Evolutionary conservation across 2,113 vertebrate species (phyloP).

Genomic region (Holacanthus passer): DNA sequence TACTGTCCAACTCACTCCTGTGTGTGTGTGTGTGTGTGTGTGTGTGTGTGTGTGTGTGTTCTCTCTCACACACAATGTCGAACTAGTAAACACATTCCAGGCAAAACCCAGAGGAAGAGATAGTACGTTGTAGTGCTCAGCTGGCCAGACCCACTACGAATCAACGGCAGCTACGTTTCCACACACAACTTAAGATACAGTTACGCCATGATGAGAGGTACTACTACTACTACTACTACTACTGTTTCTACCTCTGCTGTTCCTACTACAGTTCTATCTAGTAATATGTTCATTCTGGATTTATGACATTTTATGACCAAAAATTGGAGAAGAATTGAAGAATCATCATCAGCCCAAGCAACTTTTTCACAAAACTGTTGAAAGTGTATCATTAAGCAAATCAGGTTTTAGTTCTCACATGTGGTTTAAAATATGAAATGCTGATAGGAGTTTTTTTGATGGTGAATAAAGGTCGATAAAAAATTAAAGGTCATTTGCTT

Average conservation of each 20-base stretch:
- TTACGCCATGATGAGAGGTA: conserved; percentile 38
- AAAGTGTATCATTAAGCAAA: neutral
- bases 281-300: neutral
- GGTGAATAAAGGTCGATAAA: neutral
- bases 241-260: conserved; percentile 1
- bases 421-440: neutral
- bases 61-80: conserved; percentile 17
- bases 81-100: conserved; percentile 78
- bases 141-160: conserved; percentile 37
- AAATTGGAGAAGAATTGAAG: neutral
- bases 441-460: neutral
- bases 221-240: conserved; percentile 27
- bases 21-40: conserved; percentile 21
- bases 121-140: conserved; percentile 36
- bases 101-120: conserved; percentile 71
- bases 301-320: conserved; percentile 9
- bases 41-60: conserved; percentile 13
- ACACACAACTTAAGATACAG: conserved; percentile 53
- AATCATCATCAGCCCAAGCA: neutral
- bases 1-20: conserved; percentile 38
- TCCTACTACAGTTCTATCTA: neutral
- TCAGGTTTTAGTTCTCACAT: neutral
- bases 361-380: neutral
- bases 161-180: conserved; percentile 42
- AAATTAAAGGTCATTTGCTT: neutral